These are phyloP conservation scores for Anguilla rostrata DNA, from an alignment of 2,113 vertebrate species.

Conservation along the genomic window DNA sequence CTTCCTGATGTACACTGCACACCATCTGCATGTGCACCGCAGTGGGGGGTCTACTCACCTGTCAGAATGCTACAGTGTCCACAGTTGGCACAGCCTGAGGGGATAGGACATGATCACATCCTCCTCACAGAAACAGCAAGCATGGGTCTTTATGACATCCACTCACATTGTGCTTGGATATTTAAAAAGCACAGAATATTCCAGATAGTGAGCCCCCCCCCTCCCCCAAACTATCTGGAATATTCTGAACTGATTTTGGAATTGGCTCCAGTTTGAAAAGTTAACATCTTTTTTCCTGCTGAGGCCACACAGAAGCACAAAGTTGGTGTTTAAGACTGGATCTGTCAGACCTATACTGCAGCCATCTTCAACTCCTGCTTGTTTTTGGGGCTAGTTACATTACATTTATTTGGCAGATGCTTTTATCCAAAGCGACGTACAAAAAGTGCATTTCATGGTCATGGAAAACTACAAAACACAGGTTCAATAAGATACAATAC, in stretches of 20 bases:
- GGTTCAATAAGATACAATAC: too few species aligned
- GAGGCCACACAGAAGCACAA: background rate
- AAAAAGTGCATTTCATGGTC: too few species aligned
- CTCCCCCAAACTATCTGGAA: background rate
- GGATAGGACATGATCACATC: conserved; percentile 9
- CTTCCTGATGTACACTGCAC: background rate
- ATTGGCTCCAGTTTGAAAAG: too few species aligned
- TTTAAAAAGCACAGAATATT: too few species aligned
- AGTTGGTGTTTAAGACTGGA: background rate
- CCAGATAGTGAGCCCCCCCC: too few species aligned
- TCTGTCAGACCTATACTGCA: background rate
- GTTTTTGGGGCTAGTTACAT: too few species aligned
- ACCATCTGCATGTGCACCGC: background rate
- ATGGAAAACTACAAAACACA: too few species aligned
- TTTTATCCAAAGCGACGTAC: too few species aligned
- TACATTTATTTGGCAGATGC: too few species aligned
- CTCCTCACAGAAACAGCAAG: background rate
- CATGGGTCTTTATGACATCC: background rate
- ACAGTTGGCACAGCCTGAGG: conserved; percentile 27
- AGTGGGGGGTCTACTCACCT: conserved; percentile 10
- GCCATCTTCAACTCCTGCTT: too few species aligned
- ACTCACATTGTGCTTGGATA: background rate
- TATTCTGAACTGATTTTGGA: background rate
- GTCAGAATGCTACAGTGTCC: conserved; percentile 8
- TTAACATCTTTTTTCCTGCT: background rate